These are phyloP conservation scores for Pinna nobilis DNA, from an alignment of 1,140 invertebrate species.

Conservation along the genomic window DNA sequence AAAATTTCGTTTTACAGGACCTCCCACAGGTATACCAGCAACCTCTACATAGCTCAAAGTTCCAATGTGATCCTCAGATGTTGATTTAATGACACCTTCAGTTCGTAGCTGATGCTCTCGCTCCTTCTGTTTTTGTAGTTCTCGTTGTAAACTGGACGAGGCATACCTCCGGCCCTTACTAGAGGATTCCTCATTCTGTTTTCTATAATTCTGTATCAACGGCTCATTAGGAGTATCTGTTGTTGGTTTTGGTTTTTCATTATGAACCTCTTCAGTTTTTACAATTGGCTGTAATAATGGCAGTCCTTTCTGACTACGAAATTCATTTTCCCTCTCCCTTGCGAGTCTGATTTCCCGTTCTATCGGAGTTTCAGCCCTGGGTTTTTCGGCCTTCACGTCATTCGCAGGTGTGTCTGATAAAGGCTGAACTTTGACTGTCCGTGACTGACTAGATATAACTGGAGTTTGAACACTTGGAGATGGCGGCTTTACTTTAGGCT, in stretches of 20 bases:
- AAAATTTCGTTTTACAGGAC: conserved; percentile 65
- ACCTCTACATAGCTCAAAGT: conserved; percentile 62
- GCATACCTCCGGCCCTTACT: conserved; percentile 54
- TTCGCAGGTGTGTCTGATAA: conserved; percentile 8
- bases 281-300: conserved; percentile 51
- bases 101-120: conserved; percentile 57
- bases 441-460: conserved; percentile 57
- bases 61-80: conserved; percentile 67
- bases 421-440: conserved; percentile 12
- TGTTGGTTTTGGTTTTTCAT: conserved; percentile 3
- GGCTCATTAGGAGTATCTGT: neutral
- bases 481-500: conserved; percentile 27
- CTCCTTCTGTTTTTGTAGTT: conserved; percentile 60
- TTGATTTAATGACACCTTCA: conserved; percentile 66
- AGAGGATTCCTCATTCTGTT: neutral
- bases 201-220: conserved; percentile 17
- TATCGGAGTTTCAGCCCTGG: conserved; percentile 76
- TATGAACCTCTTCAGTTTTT: conserved; percentile 28
- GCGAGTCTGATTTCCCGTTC: conserved; percentile 78
- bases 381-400: conserved; percentile 5
- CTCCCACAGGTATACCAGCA: conserved; percentile 45
- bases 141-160: conserved; percentile 61
- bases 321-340: conserved; percentile 78
- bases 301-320: conserved; percentile 68
- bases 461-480: conserved; percentile 58